A percentile compares a stretch with the other conserved stretches of the same genome.
phyloP scores from a whole-genome alignment of 2,888 invertebrate species.

The Drosophila anomelani region DNA sequence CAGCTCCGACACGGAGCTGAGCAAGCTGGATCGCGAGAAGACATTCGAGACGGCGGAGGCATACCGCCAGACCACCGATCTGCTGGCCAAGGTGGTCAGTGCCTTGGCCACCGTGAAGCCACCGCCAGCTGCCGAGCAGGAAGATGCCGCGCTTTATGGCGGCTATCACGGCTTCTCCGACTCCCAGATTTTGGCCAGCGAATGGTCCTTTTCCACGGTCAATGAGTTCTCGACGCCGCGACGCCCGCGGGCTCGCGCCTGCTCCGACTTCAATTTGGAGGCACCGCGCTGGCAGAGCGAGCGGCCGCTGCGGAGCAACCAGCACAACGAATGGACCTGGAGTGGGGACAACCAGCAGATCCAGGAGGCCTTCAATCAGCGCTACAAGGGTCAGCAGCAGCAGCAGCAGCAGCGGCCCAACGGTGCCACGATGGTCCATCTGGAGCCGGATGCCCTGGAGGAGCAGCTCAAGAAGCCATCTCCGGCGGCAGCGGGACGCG shows the following conservation, averaged over 20 bases:
- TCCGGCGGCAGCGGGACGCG: slow-evolving; percentile 39
- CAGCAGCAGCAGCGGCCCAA: slow-evolving; percentile 53
- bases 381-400: slow-evolving; percentile 69
- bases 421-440: slow-evolving; percentile 70
- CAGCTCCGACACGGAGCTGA: slow-evolving; percentile 92
- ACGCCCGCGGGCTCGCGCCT: slow-evolving; percentile 86
- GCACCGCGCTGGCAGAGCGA: slow-evolving; percentile 59
- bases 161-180: slow-evolving; percentile 90
- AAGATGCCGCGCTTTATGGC: slow-evolving; percentile 81
- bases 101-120: slow-evolving; percentile 88
- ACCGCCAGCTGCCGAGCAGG: slow-evolving; percentile 84
- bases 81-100: slow-evolving; percentile 91
- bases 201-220: slow-evolving; percentile 86
- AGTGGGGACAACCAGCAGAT: slow-evolving; percentile 84
- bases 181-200: slow-evolving; percentile 90
- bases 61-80: slow-evolving; percentile 90
- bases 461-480: slow-evolving; percentile 60
- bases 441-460: slow-evolving; percentile 65
- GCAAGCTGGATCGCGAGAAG: slow-evolving; percentile 91
- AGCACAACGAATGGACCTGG: slow-evolving; percentile 84
- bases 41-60: slow-evolving; percentile 88
- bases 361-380: slow-evolving; percentile 83
- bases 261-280: slow-evolving; percentile 86
- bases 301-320: slow-evolving; percentile 59
- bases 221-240: slow-evolving; percentile 79